phyloP scores from a whole-genome alignment of 1,140 invertebrate genomes.

The Xylocopa sonorina region DNA sequence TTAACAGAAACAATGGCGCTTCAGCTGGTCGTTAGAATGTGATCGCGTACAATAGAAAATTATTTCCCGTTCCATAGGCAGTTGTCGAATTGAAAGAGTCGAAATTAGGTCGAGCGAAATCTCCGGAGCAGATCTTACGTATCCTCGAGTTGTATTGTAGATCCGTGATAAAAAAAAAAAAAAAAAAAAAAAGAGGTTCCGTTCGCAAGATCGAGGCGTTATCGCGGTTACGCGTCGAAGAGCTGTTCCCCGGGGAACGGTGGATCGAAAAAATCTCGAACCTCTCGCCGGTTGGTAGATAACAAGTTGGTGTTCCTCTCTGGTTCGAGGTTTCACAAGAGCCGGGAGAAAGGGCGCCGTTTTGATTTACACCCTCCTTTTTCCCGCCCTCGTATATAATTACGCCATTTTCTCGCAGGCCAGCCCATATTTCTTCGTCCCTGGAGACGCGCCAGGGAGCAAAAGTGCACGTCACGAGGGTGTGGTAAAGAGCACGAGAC shows the following conservation, averaged over 20 bases:
- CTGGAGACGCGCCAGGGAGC: slow-evolving; percentile 66
- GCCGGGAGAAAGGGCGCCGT: not conserved
- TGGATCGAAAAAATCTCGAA: slow-evolving; percentile 20
- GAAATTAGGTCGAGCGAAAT: no score
- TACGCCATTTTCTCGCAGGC: slow-evolving; percentile 65
- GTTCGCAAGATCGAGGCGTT: no score
- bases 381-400: slow-evolving; percentile 65
- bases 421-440: slow-evolving; percentile 66
- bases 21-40: not conserved
- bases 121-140: no score
- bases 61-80: not conserved
- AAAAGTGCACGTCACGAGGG: slow-evolving; percentile 61
- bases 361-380: slow-evolving; percentile 64
- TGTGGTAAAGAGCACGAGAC: slow-evolving; percentile 49
- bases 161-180: no score
- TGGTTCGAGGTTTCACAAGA: not conserved
- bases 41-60: not conserved
- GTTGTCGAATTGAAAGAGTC: no score
- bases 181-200: no score
- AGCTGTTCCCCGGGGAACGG: slow-evolving; percentile 7
- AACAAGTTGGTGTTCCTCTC: slow-evolving; percentile 17
- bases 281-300: not conserved
- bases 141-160: no score
- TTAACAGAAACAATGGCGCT: not conserved
- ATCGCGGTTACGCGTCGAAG: not conserved